Percentiles rank a stretch among this genome's conserved stretches.
These are phyloP conservation scores for Gymnarchus niloticus DNA, from an alignment of 2,113 vertebrate species.

Conservation along the genomic window DNA sequence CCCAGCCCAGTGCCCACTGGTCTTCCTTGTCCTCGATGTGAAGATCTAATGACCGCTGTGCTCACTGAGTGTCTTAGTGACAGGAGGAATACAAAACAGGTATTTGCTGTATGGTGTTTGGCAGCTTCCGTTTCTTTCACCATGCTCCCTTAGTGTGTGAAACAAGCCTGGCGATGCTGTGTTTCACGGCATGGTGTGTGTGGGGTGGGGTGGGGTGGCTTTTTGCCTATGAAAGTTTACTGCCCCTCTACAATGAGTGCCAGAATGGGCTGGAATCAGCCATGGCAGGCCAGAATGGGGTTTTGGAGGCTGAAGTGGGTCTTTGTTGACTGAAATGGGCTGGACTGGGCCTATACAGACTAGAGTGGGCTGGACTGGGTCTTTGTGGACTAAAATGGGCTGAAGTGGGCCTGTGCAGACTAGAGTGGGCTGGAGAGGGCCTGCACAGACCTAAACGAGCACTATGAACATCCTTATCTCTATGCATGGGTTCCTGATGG, in stretches of 20 bases:
- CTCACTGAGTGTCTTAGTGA: neutral
- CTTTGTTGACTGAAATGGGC: too few relatives aligned
- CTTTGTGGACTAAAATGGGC: too few relatives aligned
- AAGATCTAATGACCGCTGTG: neutral
- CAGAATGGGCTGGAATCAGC: neutral
- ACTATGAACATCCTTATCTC: too few relatives aligned
- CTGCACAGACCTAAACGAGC: too few relatives aligned
- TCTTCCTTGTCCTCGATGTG: neutral
- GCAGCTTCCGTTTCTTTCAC: constrained; percentile 68
- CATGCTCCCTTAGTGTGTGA: constrained; percentile 59
- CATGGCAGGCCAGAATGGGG: too few relatives aligned
- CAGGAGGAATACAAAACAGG: constrained; percentile 56
- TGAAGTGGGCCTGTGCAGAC: too few relatives aligned
- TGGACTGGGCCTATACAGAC: too few relatives aligned
- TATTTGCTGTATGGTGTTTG: constrained; percentile 67
- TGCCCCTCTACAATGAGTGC: neutral
- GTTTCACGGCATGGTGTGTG: constrained; percentile 53
- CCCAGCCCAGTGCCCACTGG: neutral
- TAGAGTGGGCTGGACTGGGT: too few relatives aligned
- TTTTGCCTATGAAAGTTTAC: neutral
- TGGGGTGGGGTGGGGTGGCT: neutral
- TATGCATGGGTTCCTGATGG: too few relatives aligned
- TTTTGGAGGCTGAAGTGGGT: too few relatives aligned
- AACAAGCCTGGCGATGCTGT: constrained; percentile 66
- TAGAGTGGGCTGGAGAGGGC: too few relatives aligned